Base-by-base conservation (phyloP, 1,140 invertebrate species). In the Musca vetustissima region DNA sequence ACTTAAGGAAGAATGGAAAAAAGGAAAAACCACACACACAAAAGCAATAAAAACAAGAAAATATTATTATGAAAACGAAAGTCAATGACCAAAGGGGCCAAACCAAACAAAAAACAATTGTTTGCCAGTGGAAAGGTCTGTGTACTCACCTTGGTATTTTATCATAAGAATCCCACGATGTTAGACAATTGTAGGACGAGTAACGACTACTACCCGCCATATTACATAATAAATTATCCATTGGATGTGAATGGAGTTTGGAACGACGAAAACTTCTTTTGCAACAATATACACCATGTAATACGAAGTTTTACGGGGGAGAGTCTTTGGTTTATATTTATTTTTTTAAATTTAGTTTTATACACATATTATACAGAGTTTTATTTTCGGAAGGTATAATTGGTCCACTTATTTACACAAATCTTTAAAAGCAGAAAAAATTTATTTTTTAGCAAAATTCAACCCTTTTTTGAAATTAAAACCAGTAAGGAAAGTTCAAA, bases 151-250 rank as follows among this genome's bases (percentile, higher is more conserved):
- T 93, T 74, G 92, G 92, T 85, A 93, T 93, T 75, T 87, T 89
- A 84, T 94, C 92, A 83, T 94, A 94, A 84, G 92, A 93, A 84
- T 93, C 92, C 92, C 92, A 94, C 83, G 91, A 91, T 48, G 90
- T 92, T 74, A 94, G 87, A 84, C 92, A 94, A 84, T 94, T 94
- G 85, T 93, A 93, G 64, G 91, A 93, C 84, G 88, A 92, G 85
- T 93, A 93, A 83, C 91, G 88, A 84, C 89, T 90, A 69, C 89
- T 89, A 74, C 88, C 85, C 78, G 87, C 88, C 89, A 91, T 90
- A 70, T 83, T 85, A 83, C 84, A 80, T 75, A 82, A 79, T 77
- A 82, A 72, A 79, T 82, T 81, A 76, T 82, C 80, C 80, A 82
- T 82, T 79, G 73, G 77, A 55, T n/a, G 61, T 69, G 65, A 57